Conservation (phyloP, 2,113 vertebrate genomes). For the Loxodonta africana region DNA sequence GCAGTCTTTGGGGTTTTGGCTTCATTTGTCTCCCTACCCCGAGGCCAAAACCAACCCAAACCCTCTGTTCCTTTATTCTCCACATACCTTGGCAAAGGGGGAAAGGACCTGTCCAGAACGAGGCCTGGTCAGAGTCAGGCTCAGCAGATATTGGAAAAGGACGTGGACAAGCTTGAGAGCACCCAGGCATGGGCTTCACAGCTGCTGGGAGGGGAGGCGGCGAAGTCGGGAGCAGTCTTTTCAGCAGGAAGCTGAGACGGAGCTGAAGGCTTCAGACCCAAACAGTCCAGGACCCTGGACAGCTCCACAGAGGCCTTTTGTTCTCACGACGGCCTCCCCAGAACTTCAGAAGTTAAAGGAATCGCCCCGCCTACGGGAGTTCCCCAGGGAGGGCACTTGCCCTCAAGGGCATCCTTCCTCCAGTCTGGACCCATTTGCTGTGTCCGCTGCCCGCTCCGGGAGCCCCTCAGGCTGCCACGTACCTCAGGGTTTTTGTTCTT, state of each 20-base stretch:
- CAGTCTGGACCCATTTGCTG: rapidly evolving
- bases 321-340: rapidly evolving
- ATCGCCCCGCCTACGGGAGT: rapidly evolving
- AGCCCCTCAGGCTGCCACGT: rapidly evolving
- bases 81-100: background rate
- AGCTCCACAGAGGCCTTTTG: background rate
- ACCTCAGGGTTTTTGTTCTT: background rate
- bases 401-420: rapidly evolving
- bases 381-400: background rate
- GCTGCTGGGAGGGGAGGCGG: background rate
- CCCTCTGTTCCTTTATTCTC: background rate
- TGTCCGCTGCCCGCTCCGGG: background rate
- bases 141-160: no score
- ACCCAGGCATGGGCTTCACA: no score
- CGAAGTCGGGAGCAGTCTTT: background rate
- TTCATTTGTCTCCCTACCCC: background rate
- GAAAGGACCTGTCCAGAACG: background rate
- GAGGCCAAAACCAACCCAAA: background rate
- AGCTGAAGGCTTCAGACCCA: background rate
- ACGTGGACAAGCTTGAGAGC: background rate
- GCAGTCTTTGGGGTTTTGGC: background rate
- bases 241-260: background rate
- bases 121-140: background rate
- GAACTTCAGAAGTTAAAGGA: rapidly evolving
- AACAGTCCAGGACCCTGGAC: constrained; percentile 75